Percentiles rank a stretch among this genome's conserved stretches.
phyloP scores from a whole-genome alignment of 2,797 vertebrate species.

The Silurus lanzhouensis region DNA sequence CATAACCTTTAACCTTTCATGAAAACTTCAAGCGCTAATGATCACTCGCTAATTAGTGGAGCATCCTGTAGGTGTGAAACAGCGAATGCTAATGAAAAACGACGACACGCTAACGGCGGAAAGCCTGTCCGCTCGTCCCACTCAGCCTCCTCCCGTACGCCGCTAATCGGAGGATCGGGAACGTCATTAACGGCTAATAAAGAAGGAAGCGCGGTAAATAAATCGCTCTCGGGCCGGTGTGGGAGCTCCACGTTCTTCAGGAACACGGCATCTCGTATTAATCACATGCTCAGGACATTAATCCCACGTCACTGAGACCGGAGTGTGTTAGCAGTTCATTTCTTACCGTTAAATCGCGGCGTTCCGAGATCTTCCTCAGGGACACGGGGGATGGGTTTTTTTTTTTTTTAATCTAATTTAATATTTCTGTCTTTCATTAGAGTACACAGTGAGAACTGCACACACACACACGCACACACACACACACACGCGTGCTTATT shows the following conservation, averaged over 20 bases:
- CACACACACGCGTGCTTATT: background rate
- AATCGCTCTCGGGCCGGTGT: slow-evolving; percentile 47
- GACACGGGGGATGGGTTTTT: background rate
- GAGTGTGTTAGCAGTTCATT: slow-evolving; percentile 43
- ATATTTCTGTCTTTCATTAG: background rate
- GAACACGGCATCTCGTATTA: slow-evolving; percentile 49
- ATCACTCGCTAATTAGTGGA: background rate
- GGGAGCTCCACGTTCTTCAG: slow-evolving; percentile 46
- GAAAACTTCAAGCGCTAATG: background rate
- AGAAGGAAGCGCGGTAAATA: slow-evolving; percentile 45
- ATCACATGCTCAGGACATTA: slow-evolving; percentile 34
- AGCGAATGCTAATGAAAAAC: slow-evolving; percentile 35
- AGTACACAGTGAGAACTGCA: background rate
- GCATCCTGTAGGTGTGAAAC: background rate
- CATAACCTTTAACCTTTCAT: background rate
- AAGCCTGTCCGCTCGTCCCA: slow-evolving; percentile 40
- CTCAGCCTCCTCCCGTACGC: slow-evolving; percentile 28
- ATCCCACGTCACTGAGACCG: slow-evolving; percentile 35
- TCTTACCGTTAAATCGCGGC: slow-evolving; percentile 23
- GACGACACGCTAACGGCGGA: slow-evolving; percentile 40
- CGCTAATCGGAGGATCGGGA: slow-evolving; percentile 55
- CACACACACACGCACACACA: background rate
- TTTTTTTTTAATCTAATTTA: background rate
- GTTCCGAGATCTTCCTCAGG: background rate
- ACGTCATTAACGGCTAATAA: slow-evolving; percentile 52